A percentile compares a stretch with the other conserved stretches of the same genome.
Conservation (phyloP, 1,140 invertebrate genomes). For the Dreissena rostriformis region DNA sequence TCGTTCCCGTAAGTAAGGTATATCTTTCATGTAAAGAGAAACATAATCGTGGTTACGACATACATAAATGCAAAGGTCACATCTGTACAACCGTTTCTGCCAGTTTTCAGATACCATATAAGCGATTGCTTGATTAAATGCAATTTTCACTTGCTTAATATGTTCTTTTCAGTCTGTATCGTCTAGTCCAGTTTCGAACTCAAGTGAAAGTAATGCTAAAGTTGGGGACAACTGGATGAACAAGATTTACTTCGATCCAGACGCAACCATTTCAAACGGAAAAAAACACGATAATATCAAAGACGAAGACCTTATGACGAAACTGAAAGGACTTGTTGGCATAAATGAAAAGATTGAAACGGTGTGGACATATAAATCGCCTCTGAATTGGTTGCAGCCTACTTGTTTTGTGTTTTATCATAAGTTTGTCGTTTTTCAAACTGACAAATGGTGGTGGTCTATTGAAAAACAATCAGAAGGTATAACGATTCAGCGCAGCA, state of each 20-base stretch:
- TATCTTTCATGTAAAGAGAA: too few relatives aligned
- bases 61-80: too few relatives aligned
- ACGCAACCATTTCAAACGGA: not conserved
- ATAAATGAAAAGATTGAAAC: conserved; percentile 6
- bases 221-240: not conserved
- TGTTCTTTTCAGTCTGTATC: too few relatives aligned
- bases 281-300: not conserved
- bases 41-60: too few relatives aligned
- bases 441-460: conserved; percentile 31
- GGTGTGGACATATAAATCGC: not conserved
- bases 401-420: conserved; percentile 10
- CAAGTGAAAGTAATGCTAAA: too few relatives aligned
- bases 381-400: not conserved
- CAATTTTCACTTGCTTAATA: too few relatives aligned
- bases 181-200: too few relatives aligned
- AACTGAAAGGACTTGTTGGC: conserved; percentile 1
- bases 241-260: conserved; percentile 29
- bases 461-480: conserved; percentile 27
- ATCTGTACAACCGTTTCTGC: too few relatives aligned
- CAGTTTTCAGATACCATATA: too few relatives aligned
- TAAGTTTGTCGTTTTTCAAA: conserved; percentile 34
- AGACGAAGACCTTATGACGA: not conserved
- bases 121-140: too few relatives aligned
- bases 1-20: too few relatives aligned
- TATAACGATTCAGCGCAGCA: conserved; percentile 38